These are phyloP conservation scores for Chaetodon trifasciatus DNA, from an alignment of 2,797 vertebrate species.

Conservation along the genomic window DNA sequence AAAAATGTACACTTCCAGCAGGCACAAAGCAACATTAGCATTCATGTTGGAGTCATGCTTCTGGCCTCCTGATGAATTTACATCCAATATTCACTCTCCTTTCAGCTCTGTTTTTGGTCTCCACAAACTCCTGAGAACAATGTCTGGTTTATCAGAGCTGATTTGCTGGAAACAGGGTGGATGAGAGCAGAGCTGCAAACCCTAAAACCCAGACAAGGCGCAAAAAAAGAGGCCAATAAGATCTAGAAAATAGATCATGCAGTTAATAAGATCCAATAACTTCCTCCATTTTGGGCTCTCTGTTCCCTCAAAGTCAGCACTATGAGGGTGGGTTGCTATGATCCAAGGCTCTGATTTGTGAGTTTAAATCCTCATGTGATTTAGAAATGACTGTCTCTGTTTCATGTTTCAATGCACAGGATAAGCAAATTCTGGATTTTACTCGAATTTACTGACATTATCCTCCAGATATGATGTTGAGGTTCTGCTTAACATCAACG, in stretches of 20 bases:
- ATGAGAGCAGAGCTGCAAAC: neutral
- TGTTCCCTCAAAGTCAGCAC: neutral
- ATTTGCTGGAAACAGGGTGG: neutral
- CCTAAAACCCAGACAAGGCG: neutral
- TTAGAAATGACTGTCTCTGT: too few species aligned
- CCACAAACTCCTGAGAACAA: neutral
- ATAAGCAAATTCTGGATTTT: too few species aligned
- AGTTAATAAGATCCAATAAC: neutral
- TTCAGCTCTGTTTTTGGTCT: neutral
- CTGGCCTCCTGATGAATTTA: neutral
- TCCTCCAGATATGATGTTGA: too few species aligned
- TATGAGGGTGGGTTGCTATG: neutral
- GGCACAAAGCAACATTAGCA: neutral
- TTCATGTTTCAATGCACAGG: too few species aligned
- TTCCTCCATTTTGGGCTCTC: neutral
- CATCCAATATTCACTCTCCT: neutral
- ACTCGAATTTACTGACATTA: too few species aligned
- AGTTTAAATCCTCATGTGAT: neutral
- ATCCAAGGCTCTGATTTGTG: neutral
- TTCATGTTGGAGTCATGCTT: neutral
- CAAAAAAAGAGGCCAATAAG: constrained; percentile 3
- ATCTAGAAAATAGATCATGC: neutral
- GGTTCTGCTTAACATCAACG: too few species aligned
- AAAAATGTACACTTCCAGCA: neutral
- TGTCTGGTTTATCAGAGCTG: neutral